These are phyloP conservation scores for Frieseomelitta varia DNA, from an alignment of 1,140 invertebrate genomes.

Conservation along the genomic window DNA sequence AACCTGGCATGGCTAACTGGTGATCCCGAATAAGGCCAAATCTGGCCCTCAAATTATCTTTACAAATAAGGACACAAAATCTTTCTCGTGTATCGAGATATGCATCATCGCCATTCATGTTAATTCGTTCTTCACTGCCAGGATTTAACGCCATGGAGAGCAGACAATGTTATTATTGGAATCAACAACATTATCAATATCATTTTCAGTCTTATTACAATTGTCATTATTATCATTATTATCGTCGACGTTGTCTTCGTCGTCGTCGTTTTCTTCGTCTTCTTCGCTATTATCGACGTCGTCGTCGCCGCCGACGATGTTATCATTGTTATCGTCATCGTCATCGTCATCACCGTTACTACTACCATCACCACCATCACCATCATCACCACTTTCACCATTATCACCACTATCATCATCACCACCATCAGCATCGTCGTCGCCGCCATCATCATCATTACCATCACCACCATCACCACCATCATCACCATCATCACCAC, in stretches of 20 bases:
- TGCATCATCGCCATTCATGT: conserved; percentile 52
- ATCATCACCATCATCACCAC: conserved; percentile 16
- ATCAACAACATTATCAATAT: conserved; percentile 55
- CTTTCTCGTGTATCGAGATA: conserved; percentile 55
- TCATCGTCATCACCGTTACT: background rate
- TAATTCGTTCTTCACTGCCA: conserved; percentile 73
- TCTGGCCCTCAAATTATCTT: conserved; percentile 67
- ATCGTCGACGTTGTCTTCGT: conserved; percentile 43
- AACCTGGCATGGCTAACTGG: conserved; percentile 99
- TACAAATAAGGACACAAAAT: conserved; percentile 57
- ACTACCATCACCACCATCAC: conserved; percentile 57
- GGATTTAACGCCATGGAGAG: conserved; percentile 66
- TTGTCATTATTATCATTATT: conserved; percentile 39
- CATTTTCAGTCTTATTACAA: conserved; percentile 50
- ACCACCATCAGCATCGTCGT: conserved; percentile 18
- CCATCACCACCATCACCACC: background rate
- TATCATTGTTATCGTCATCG: conserved; percentile 27
- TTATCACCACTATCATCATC: conserved; percentile 34
- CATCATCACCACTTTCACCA: conserved; percentile 40
- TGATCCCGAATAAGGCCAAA: conserved; percentile 84
- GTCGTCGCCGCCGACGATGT: conserved; percentile 3
- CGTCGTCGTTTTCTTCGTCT: conserved; percentile 34
- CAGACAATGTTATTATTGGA: conserved; percentile 72
- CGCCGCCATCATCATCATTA: conserved; percentile 31
- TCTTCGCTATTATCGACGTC: conserved; percentile 37